Evolutionary conservation across 1,140 invertebrate species (phyloP), one percentile per base, ranked within the genome.

Genomic region (Magallana ariakensis): DNA sequence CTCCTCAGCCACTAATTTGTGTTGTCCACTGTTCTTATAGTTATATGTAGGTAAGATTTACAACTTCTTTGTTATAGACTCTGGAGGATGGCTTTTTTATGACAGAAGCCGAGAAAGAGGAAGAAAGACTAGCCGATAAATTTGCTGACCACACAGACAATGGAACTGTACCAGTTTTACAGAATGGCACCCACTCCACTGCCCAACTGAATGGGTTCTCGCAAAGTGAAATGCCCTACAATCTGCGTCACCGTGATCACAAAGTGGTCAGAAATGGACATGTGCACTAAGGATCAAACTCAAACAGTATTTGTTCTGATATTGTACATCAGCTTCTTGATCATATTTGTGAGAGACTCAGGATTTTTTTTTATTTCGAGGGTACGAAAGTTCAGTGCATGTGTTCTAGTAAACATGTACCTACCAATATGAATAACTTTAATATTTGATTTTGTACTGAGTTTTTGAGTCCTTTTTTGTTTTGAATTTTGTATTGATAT

Each of bases 41-140:
- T n/a, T n/a, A n/a, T n/a, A n/a, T n/a, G n/a, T 46, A 62, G 3
- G 2, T 15, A 15, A 19, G 19, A 16, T 16, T 62, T 62, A 62
- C 60, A 62, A 16, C 11, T 75, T 26, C 33, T 75, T 26, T 33
- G 33, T 88, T 83, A 8, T 54, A 88, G 87, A 86, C 81, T 46
- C 58, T 88, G 33, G 85, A 88, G 53, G 85, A 88, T 62, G 87
- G 87, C 6, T 84, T 84, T 58, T 88, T 86, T 16, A 22, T 89
- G 75, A 83, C 88, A 46, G 62, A 87, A 55, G 46, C 85, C 3
- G 84, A 87, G 22, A 26, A 80, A 81, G 56, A 80, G 10, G 33
- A 11, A 60, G 83, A 87, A 16, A 82, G 22, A 75, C 33, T 75
- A 33, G 66, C 19, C 19, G 26, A 13, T 26, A 75, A 75, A 13